Evolutionary conservation across 2,888 invertebrate genomes (phyloP).

Genomic region (Agrochola macilenta): DNA sequence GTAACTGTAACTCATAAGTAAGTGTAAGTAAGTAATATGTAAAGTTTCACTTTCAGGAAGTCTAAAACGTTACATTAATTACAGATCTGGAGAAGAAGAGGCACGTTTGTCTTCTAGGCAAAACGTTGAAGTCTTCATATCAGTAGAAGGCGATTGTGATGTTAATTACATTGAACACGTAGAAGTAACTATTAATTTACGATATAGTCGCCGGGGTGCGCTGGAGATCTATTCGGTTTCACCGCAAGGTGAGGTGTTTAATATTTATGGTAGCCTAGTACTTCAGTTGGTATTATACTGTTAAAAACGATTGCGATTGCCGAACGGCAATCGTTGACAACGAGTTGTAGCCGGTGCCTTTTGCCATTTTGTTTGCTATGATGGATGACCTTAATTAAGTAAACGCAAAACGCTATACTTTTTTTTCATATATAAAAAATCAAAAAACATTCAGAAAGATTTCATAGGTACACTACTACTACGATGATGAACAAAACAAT

Average conservation of each 20-base stretch:
- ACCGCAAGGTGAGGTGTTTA: constrained; percentile 91
- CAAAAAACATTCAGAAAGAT: not conserved
- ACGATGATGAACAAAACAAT: no score
- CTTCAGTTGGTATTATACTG: constrained; percentile 68
- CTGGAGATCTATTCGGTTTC: constrained; percentile 94
- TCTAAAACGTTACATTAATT: constrained; percentile 29
- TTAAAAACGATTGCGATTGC: constrained; percentile 49
- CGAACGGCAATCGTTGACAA: constrained; percentile 19
- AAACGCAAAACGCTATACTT: not conserved
- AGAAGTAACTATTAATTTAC: constrained; percentile 93
- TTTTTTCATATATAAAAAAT: no score
- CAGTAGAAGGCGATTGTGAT: constrained; percentile 89
- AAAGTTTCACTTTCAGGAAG: constrained; percentile 4
- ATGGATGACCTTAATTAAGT: not conserved
- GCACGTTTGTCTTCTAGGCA: constrained; percentile 72
- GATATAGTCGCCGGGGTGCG: constrained; percentile 94
- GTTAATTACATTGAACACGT: constrained; percentile 96
- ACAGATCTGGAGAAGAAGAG: constrained; percentile 56
- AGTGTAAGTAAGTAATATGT: not conserved
- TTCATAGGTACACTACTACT: not conserved
- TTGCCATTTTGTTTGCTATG: not conserved
- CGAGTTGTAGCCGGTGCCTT: not conserved
- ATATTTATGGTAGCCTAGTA: constrained; percentile 71
- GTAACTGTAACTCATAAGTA: no score
- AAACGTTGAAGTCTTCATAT: constrained; percentile 82